A percentile compares a stretch with the other conserved stretches of the same genome.
Conservation (phyloP, 2,797 vertebrate species). For the Falco berigora region DNA sequence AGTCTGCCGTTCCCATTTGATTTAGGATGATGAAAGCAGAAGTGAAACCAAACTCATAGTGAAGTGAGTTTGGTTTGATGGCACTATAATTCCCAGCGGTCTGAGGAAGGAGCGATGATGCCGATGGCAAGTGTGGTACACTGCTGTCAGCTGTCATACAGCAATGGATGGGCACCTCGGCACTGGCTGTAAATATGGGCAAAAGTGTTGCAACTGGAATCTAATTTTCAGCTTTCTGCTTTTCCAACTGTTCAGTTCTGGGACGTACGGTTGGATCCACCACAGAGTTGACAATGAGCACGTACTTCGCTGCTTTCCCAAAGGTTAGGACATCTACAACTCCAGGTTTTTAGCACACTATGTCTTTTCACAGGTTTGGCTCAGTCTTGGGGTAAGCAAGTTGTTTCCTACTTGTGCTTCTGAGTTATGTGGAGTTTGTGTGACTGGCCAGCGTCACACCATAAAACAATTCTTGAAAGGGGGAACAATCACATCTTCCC, state of each 20-base stretch:
- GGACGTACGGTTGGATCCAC: not conserved
- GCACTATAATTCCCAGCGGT: not conserved
- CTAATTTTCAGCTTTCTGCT: not conserved
- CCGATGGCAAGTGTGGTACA: not conserved
- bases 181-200: not conserved
- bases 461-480: not conserved
- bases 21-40: slow-evolving; percentile 16
- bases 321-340: not conserved
- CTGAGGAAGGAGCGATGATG: not conserved
- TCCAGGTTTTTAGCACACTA: not conserved
- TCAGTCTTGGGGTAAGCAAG: not conserved
- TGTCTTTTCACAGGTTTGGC: not conserved
- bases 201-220: not conserved
- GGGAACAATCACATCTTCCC: not conserved
- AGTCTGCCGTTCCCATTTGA: not conserved
- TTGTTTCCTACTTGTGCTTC: fast-evolving
- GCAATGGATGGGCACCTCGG: not conserved
- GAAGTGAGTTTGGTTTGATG: not conserved
- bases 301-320: not conserved
- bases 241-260: not conserved
- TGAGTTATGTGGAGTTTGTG: not conserved
- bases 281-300: fast-evolving
- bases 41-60: not conserved
- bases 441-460: not conserved
- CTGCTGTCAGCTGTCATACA: not conserved